phyloP scores from a whole-genome alignment of 2,113 vertebrate species.

The Psittacara wagleri region DNA sequence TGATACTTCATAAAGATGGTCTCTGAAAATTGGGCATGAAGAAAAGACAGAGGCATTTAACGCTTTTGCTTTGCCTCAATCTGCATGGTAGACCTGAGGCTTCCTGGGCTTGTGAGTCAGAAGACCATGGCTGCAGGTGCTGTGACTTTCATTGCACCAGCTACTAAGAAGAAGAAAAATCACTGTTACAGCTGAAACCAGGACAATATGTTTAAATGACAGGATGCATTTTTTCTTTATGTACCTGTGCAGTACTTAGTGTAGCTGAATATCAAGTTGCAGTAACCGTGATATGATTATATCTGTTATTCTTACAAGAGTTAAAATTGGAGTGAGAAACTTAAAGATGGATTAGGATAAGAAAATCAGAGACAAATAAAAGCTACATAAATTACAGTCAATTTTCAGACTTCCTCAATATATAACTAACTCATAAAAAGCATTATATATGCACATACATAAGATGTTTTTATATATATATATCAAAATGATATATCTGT shows the following conservation, averaged over 20 bases:
- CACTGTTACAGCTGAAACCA: neutral
- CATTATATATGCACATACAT: conserved; percentile 15
- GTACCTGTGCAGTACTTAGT: neutral
- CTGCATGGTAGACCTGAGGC: neutral
- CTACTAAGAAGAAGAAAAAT: neutral
- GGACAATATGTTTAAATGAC: neutral
- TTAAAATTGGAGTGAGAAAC: neutral
- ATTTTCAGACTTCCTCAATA: neutral
- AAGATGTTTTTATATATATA: neutral
- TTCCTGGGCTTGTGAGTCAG: neutral
- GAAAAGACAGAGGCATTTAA: neutral
- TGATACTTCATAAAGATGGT: neutral
- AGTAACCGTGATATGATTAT: neutral
- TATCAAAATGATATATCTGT: neutral
- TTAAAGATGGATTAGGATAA: neutral
- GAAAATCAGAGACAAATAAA: conserved; percentile 5
- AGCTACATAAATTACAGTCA: conserved; percentile 12
- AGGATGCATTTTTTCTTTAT: neutral
- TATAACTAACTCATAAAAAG: neutral
- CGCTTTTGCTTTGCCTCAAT: neutral
- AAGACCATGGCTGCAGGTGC: neutral
- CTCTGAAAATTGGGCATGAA: neutral
- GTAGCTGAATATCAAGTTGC: neutral
- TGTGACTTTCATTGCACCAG: neutral
- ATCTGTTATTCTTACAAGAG: neutral